Evolutionary conservation across 1,140 invertebrate genomes (phyloP), one percentile per base, ranked within the genome.

Genomic region (Macrocentrus cingulum): DNA sequence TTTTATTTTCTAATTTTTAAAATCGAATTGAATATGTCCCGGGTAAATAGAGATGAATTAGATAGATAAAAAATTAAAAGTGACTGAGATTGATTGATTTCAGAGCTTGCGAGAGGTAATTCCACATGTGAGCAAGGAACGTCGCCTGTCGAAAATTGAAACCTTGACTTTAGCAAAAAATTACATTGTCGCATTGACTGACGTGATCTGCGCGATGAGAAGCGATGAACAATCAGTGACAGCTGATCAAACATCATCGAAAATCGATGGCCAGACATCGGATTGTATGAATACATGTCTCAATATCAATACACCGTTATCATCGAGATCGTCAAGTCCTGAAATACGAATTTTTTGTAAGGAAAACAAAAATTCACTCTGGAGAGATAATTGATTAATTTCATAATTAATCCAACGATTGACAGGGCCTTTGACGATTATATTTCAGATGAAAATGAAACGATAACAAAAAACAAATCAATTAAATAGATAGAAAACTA

Each of bases 171-270:
- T 95, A 72, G 93, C 93, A 60, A 93, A 93, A 82, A 94, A 95
- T 82, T 95, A 95, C 77, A 95, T 95, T 64, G 93, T 94, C 82
- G 92, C 93, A 1, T 81, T 95, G 51, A 94, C 92, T 11, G 94
- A 94, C 72, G 89, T 92, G 45, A 91, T 94, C 69, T 91, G 87
- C 71, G 85, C 86, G 25, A 87, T 88, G 79, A 73, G 86, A 62
- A 84, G 80, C 16, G 85, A 87, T 20, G 76, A 80, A 20, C 67
- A 68, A 32, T 55, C 70, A 15, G 39, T 34, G 36, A 52, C 59
- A 1, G 37, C 60, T 64, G 58, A 60, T 41, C 56, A 66, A 39
- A 60, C 32, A n/a, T n/a, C n/a, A n/a, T 44, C 13, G 25, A 46
- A 50, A 11, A 55, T 44, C 15, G 39, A 49, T n/a, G 56, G 62